Conservation (phyloP, 2,888 invertebrate species). For the Luperina nickerlii region DNA sequence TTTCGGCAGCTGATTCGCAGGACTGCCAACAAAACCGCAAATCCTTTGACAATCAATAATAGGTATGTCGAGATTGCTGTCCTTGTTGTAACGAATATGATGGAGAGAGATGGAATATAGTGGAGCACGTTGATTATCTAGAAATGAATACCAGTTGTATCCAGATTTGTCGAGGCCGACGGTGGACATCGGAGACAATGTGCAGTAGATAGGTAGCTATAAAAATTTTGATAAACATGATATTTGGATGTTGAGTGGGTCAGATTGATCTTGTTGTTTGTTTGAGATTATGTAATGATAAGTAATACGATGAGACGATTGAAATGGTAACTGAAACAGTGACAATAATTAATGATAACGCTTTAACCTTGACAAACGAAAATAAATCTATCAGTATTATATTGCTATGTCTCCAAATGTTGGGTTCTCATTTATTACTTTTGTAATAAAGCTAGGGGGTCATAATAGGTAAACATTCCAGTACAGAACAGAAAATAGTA, state of each 20-base stretch:
- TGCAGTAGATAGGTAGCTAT: constrained; percentile 40
- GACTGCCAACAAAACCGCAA: constrained; percentile 47
- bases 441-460: background rate
- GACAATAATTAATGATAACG: constrained; percentile 1
- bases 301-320: background rate
- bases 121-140: constrained; percentile 76
- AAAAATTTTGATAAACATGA: constrained; percentile 52
- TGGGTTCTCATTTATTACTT: background rate
- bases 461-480: background rate
- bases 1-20: constrained; percentile 39
- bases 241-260: constrained; percentile 44
- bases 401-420: background rate
- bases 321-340: constrained; percentile 4
- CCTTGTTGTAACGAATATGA: constrained; percentile 45
- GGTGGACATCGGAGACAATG: constrained; percentile 45
- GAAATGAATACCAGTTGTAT: constrained; percentile 85
- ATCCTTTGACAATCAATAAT: constrained; percentile 64
- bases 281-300: constrained; percentile 5
- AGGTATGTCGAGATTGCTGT: constrained; percentile 45
- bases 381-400: background rate
- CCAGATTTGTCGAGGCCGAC: constrained; percentile 80
- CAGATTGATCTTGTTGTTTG: constrained; percentile 34
- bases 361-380: background rate
- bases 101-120: constrained; percentile 59
- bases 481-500: background rate